A percentile compares a stretch with the other conserved stretches of the same genome.
Conservation (phyloP, 2,888 invertebrate genomes). For the Pseudococcus longispinus region DNA sequence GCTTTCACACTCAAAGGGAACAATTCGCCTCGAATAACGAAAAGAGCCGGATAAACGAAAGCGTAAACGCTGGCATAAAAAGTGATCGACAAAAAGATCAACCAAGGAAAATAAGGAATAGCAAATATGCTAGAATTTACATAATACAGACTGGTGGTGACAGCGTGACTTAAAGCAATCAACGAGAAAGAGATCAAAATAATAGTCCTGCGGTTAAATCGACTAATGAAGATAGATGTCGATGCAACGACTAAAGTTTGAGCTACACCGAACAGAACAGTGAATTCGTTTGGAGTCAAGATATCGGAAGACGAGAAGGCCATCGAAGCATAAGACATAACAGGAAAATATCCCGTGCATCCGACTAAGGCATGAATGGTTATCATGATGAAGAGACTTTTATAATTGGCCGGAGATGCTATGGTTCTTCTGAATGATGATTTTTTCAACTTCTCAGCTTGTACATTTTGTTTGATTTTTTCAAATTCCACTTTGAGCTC, state of each 20-base stretch:
- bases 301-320: constrained; percentile 31
- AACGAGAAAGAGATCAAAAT: constrained; percentile 59
- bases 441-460: not conserved
- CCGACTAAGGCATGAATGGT: not conserved
- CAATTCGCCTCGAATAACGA: constrained; percentile 4
- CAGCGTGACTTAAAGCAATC: constrained; percentile 58
- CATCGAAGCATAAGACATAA: constrained; percentile 26
- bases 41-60: not conserved
- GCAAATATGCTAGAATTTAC: not conserved
- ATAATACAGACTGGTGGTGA: constrained; percentile 56
- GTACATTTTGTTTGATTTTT: constrained; percentile 10
- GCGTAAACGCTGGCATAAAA: constrained; percentile 3
- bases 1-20: constrained; percentile 32
- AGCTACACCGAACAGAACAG: not conserved
- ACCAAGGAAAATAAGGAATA: constrained; percentile 45
- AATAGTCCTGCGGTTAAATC: not conserved
- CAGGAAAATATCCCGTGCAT: constrained; percentile 11
- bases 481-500: not conserved
- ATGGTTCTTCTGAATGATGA: not conserved
- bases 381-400: constrained; percentile 11
- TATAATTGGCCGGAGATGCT: not conserved
- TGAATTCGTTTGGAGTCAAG: constrained; percentile 50
- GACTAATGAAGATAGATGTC: constrained; percentile 3
- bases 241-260: not conserved
- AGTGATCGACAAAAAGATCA: constrained; percentile 38